Evolutionary conservation across 2,113 vertebrate species (phyloP).

Genomic region (Pelobates fuscus): DNA sequence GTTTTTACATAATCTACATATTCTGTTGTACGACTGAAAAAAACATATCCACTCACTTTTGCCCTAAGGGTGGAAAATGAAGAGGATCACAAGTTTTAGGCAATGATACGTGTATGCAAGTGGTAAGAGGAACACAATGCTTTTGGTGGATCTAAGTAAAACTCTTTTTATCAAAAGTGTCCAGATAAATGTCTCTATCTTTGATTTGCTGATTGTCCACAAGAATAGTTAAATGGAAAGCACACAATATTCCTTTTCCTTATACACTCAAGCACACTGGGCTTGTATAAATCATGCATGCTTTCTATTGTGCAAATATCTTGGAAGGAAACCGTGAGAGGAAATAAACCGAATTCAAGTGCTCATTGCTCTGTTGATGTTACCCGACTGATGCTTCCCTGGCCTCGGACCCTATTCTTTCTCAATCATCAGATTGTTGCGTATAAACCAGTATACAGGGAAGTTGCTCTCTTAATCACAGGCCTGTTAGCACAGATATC

Average conservation of each 20-base stretch:
- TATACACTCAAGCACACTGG: background rate
- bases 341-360: slow-evolving; percentile 43
- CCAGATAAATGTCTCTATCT: too few species aligned
- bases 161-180: too few species aligned
- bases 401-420: background rate
- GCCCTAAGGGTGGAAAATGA: too few species aligned
- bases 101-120: too few species aligned
- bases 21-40: too few species aligned
- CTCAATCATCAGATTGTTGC: slow-evolving; percentile 8
- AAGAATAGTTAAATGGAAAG: background rate
- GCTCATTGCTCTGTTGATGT: slow-evolving; percentile 42
- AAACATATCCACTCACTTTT: too few species aligned
- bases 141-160: too few species aligned
- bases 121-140: too few species aligned
- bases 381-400: slow-evolving; percentile 38
- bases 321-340: slow-evolving; percentile 41
- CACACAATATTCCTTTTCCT: background rate
- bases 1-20: too few species aligned
- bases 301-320: slow-evolving; percentile 34
- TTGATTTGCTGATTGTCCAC: too few species aligned
- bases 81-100: too few species aligned
- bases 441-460: background rate
- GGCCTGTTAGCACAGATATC: too few species aligned
- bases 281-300: slow-evolving; percentile 23
- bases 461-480: background rate